These are phyloP conservation scores for Thymelicus acteon DNA, from an alignment of 2,888 invertebrate genomes.

Conservation along the genomic window DNA sequence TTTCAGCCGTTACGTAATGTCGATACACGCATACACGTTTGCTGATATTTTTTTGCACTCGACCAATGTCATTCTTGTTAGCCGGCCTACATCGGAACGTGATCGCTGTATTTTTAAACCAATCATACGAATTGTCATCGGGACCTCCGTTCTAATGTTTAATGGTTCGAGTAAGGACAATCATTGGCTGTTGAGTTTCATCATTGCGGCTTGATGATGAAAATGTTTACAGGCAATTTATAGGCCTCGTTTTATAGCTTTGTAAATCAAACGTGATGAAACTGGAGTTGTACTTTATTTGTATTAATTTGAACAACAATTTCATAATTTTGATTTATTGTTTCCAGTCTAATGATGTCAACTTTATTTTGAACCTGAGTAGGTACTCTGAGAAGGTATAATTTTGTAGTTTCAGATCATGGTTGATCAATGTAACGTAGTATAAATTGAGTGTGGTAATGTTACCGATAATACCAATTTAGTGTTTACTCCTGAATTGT, in stretches of 20 bases:
- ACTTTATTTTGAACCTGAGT: too few relatives aligned
- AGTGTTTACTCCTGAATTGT: too few relatives aligned
- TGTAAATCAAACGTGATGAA: neutral
- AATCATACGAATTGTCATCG: conserved; percentile 28
- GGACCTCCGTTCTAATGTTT: conserved; percentile 9
- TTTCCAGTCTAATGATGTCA: too few relatives aligned
- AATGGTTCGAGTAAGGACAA: conserved; percentile 16
- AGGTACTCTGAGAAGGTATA: too few relatives aligned
- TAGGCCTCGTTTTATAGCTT: neutral
- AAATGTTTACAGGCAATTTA: neutral
- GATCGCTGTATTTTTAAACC: conserved; percentile 22
- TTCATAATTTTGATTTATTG: too few relatives aligned
- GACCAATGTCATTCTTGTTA: conserved; percentile 34
- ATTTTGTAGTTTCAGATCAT: too few relatives aligned
- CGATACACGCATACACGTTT: conserved; percentile 12
- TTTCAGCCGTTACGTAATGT: conserved; percentile 26
- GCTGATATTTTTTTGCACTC: conserved; percentile 23
- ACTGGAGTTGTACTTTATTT: neutral
- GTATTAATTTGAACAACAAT: too few relatives aligned
- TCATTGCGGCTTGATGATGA: conserved; percentile 4
- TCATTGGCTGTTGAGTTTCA: conserved; percentile 6
- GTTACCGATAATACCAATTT: too few relatives aligned
- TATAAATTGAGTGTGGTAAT: too few relatives aligned
- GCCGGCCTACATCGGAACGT: conserved; percentile 29
- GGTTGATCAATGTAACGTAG: too few relatives aligned